Evolutionary conservation across 2,113 vertebrate species (phyloP), one percentile per base, ranked within the genome.

Genomic region (Triplophysa dalaica): DNA sequence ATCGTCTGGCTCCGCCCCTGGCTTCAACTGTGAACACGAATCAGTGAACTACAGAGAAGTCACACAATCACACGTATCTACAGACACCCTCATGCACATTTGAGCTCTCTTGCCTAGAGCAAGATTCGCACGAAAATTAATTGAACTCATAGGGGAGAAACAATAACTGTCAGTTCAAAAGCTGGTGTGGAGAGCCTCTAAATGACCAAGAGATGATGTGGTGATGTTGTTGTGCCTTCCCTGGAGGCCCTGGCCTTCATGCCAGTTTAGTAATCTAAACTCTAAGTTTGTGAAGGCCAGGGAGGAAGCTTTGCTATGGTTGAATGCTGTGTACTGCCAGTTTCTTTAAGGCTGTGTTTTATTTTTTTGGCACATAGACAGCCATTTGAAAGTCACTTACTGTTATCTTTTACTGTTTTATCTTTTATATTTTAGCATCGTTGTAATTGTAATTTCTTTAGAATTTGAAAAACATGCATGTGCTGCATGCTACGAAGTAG

Each of bases 131-230:
- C 78, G 61, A 56, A n/a, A 75, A 16, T 75, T 84, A 81, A 76
- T 62, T 70, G 77, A 76, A 60, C 65, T 70, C 75, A 21, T 45
- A 63, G 61, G 64, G 65, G 60, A 54, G 29, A 74, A 78, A 68
- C 9, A 54, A 76, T 73, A 50, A 75, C 33, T 52, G 68, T 80
- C 60, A 66, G 66, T 50, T 63, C n/a, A 72, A 79, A 73, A 41
- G 61, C 75, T 79, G 54, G 17, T 54, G 56, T 38, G 48, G 56
- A 65, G 38, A 69, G 75, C 41, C 1, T 75, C 65, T 81, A 83
- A 83, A 83, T 78, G 64, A 63, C 54, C 41, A 50, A 65, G 0
- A 70, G 80, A 75, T 84, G 83, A 76, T 81, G 82, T 77, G 75
- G 68, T 82, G 70, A 9, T 76, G 43, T 84, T 83, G 83, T 80